Percentiles rank a stretch among this genome's conserved stretches.
Conservation (phyloP, 1,140 invertebrate genomes). For the Drosophila sturtevanti region DNA sequence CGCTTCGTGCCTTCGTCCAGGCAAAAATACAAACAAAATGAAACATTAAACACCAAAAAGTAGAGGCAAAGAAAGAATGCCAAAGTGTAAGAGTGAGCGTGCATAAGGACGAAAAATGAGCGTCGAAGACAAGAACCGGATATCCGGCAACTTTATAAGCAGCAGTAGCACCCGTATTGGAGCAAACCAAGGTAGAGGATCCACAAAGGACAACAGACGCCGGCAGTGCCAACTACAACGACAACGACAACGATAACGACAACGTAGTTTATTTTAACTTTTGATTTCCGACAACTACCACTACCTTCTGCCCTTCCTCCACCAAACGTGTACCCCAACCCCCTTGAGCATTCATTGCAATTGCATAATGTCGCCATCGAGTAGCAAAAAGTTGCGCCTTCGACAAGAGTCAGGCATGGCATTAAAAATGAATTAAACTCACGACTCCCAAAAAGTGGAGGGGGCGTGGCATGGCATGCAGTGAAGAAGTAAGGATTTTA, state of each 20-base stretch:
- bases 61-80: conserved; percentile 27
- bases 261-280: conserved; percentile 78
- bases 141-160: conserved; percentile 80
- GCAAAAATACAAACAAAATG: conserved; percentile 62
- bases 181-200: not conserved
- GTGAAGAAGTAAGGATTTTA: not conserved
- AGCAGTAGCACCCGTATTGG: conserved; percentile 33
- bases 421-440: conserved; percentile 75
- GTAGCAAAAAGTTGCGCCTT: conserved; percentile 59
- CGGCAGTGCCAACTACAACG: conserved; percentile 43
- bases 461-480: not conserved
- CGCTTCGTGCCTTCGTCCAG: conserved; percentile 29
- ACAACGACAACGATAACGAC: conserved; percentile 56
- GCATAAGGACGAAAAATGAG: conserved; percentile 73
- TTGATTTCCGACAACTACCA: conserved; percentile 63
- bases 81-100: not conserved
- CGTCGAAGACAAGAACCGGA: conserved; percentile 78
- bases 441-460: conserved; percentile 15
- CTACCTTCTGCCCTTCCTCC: not conserved
- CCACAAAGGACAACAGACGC: conserved; percentile 59
- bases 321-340: not conserved
- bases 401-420: conserved; percentile 38
- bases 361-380: conserved; percentile 53
- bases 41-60: conserved; percentile 77
- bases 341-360: conserved; percentile 25